These are phyloP conservation scores for Onychorhynchus coronatus DNA, from an alignment of 2,113 vertebrate genomes.

Conservation along the genomic window DNA sequence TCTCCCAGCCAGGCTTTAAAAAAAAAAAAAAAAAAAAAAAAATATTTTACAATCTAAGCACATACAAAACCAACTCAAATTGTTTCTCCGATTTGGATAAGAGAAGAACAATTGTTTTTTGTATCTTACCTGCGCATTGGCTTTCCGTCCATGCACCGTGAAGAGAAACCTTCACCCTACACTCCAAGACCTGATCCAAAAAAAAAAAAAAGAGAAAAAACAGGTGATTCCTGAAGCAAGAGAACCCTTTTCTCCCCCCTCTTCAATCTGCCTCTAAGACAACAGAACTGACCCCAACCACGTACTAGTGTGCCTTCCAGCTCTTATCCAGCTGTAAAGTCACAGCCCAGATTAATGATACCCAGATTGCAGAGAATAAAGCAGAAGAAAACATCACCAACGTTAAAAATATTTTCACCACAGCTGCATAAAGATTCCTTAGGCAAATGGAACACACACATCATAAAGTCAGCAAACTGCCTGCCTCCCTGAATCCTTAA, in stretches of 20 bases:
- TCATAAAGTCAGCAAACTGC: neutral
- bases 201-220: neutral
- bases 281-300: neutral
- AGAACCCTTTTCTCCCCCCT: neutral
- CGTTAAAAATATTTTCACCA: neutral
- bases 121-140: constrained; percentile 93
- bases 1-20: neutral
- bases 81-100: neutral
- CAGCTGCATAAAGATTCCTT: neutral
- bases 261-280: neutral
- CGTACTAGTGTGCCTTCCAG: neutral
- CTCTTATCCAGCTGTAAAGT: neutral
- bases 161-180: constrained; percentile 77
- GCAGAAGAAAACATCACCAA: neutral
- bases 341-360: neutral
- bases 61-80: neutral
- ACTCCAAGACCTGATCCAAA: constrained; percentile 55
- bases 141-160: constrained; percentile 93
- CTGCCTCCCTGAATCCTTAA: neutral
- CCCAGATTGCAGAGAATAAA: neutral
- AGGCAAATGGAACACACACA: neutral
- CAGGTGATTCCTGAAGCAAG: neutral
- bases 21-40: neutral
- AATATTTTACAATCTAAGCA: neutral
- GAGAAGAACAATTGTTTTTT: neutral